Percentiles rank a stretch among this genome's conserved stretches.
These are phyloP conservation scores for Diabrotica undecimpunctata DNA, from an alignment of 1,140 invertebrate species.

Conservation along the genomic window DNA sequence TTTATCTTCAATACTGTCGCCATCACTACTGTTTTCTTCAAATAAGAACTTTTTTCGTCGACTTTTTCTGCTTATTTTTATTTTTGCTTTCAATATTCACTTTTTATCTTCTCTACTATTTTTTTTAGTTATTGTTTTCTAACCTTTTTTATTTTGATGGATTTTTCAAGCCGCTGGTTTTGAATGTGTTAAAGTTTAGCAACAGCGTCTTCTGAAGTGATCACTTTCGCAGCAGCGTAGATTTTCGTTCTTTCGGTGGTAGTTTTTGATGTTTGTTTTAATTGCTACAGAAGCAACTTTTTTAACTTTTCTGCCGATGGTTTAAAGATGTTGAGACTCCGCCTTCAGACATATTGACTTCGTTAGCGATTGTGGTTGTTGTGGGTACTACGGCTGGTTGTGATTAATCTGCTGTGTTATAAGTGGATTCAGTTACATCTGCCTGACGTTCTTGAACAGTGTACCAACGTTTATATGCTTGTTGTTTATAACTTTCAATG, in stretches of 20 bases:
- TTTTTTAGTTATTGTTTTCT: slow-evolving; percentile 7
- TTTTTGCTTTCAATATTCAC: background rate
- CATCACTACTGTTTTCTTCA: background rate
- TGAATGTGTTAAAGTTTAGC: too few species aligned
- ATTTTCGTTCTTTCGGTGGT: slow-evolving; percentile 7
- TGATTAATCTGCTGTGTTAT: background rate
- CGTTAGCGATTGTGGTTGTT: background rate
- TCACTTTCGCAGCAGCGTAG: slow-evolving; percentile 15
- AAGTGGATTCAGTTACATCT: too few species aligned
- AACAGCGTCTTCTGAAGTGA: slow-evolving; percentile 14
- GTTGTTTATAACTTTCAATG: slow-evolving; percentile 6
- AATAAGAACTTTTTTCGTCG: background rate
- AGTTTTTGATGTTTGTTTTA: slow-evolving; percentile 19
- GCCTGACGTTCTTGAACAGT: background rate
- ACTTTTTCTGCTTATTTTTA: background rate
- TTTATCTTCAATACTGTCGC: background rate
- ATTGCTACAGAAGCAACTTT: slow-evolving; percentile 13
- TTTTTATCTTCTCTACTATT: background rate
- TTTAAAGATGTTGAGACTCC: background rate
- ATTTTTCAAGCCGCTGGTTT: too few species aligned
- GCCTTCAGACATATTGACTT: background rate
- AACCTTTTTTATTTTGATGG: slow-evolving; percentile 4
- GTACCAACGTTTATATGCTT: slow-evolving; percentile 10
- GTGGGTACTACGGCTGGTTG: background rate
- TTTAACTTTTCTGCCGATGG: slow-evolving; percentile 6